phyloP scores from a whole-genome alignment of 2,797 vertebrate species.

The Micrastur ruficollis region DNA sequence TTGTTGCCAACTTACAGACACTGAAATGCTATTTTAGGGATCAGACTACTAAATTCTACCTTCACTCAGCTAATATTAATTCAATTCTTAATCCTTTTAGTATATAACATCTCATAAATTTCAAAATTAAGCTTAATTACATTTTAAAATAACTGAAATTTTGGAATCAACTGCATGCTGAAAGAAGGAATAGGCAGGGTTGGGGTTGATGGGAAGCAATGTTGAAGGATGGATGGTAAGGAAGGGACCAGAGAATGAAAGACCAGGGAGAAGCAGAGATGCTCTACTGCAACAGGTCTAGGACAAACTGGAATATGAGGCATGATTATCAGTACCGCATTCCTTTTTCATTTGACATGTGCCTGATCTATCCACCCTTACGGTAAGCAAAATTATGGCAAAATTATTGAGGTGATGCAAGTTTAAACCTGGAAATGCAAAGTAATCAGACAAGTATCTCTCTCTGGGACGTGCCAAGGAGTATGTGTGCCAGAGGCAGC shows the following conservation, averaged over 20 bases:
- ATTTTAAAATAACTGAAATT: neutral
- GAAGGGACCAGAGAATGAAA: neutral
- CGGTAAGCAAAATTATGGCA: neutral
- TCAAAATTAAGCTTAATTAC: neutral
- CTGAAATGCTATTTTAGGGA: neutral
- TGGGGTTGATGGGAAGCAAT: neutral
- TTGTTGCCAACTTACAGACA: neutral
- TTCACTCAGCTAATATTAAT: neutral
- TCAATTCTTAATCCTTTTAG: neutral
- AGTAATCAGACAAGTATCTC: neutral
- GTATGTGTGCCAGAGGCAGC: neutral
- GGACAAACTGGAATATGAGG: neutral
- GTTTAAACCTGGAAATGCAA: neutral
- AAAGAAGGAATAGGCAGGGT: neutral
- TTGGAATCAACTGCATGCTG: neutral
- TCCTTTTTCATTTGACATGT: neutral
- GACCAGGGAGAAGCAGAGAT: neutral
- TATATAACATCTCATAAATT: neutral
- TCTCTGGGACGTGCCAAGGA: neutral
- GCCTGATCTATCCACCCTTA: neutral
- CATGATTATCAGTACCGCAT: fast-evolving
- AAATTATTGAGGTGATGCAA: neutral
- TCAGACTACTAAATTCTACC: neutral
- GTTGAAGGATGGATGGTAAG: neutral
- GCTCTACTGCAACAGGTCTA: neutral